Conservation (phyloP, 2,888 invertebrate species). For the Chloroclysta siterata region DNA sequence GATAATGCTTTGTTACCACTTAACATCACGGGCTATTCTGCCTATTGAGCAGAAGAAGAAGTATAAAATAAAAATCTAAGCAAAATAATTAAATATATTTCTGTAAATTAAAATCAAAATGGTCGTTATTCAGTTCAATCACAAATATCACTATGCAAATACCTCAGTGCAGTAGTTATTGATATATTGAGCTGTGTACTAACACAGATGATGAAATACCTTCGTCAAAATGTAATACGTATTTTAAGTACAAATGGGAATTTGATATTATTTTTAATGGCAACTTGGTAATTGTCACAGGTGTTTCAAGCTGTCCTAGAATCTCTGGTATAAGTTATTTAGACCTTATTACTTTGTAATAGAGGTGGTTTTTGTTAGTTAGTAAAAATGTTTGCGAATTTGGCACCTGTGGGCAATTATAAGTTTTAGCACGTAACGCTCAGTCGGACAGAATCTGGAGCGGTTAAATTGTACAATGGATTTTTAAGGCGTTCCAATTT, state of each 20-base stretch:
- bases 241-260: slow-evolving; percentile 21
- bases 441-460: slow-evolving; percentile 32
- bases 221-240: slow-evolving; percentile 12
- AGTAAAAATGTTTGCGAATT: slow-evolving; percentile 9
- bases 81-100: too few relatives aligned
- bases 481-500: slow-evolving; percentile 8
- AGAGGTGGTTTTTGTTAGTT: slow-evolving; percentile 22
- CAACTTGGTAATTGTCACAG: slow-evolving; percentile 42
- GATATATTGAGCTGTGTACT: not conserved
- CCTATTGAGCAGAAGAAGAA: too few relatives aligned
- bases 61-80: too few relatives aligned
- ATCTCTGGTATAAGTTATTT: slow-evolving; percentile 4
- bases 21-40: too few relatives aligned
- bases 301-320: slow-evolving; percentile 30
- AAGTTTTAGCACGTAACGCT: slow-evolving; percentile 44
- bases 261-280: slow-evolving; percentile 35
- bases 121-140: too few relatives aligned
- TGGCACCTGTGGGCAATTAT: slow-evolving; percentile 39
- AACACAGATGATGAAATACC: slow-evolving; percentile 11
- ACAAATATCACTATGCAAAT: too few relatives aligned
- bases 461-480: slow-evolving; percentile 5
- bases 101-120: too few relatives aligned
- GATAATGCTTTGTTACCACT: too few relatives aligned
- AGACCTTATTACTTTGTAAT: slow-evolving; percentile 3
- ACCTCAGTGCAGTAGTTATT: too few relatives aligned